Conservation (phyloP, 2,797 vertebrate species). For the Leptodactylus fallax region DNA sequence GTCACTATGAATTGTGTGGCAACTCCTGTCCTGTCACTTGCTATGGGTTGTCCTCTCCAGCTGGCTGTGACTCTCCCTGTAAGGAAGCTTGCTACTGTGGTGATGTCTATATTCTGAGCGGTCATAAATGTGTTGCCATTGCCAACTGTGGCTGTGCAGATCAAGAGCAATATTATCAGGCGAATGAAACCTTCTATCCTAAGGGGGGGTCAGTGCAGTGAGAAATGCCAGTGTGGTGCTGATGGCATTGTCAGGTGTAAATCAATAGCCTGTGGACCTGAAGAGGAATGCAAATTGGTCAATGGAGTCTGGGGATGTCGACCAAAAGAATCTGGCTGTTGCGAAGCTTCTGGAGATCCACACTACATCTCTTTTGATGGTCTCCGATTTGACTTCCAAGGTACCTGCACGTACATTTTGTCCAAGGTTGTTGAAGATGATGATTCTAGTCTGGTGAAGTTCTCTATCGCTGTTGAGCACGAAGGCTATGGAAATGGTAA, state of each 20-base stretch:
- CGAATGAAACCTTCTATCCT: conserved; percentile 76
- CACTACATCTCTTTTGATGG: conserved; percentile 81
- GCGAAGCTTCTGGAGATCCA: conserved; percentile 73
- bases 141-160: conserved; percentile 76
- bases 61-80: conserved; percentile 68
- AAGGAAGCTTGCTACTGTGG: conserved; percentile 76
- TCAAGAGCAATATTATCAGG: conserved; percentile 71
- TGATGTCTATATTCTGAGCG: conserved; percentile 76
- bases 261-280: conserved; percentile 10
- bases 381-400: conserved; percentile 77
- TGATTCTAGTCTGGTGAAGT: conserved; percentile 69
- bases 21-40: conserved; percentile 73
- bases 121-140: conserved; percentile 73
- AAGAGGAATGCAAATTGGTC: neutral
- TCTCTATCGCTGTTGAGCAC: conserved; percentile 75
- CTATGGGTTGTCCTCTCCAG: conserved; percentile 65
- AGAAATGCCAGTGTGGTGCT: conserved; percentile 74
- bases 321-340: conserved; percentile 52
- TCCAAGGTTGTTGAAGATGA: conserved; percentile 68
- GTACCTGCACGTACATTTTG: conserved; percentile 79
- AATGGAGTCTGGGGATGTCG: conserved; percentile 53
- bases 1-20: conserved; percentile 77
- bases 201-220: conserved; percentile 71
- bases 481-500: conserved; percentile 69
- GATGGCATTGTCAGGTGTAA: conserved; percentile 69